These are phyloP conservation scores for Gonioctena quinquepunctata DNA, from an alignment of 1,140 invertebrate species.

Conservation along the genomic window DNA sequence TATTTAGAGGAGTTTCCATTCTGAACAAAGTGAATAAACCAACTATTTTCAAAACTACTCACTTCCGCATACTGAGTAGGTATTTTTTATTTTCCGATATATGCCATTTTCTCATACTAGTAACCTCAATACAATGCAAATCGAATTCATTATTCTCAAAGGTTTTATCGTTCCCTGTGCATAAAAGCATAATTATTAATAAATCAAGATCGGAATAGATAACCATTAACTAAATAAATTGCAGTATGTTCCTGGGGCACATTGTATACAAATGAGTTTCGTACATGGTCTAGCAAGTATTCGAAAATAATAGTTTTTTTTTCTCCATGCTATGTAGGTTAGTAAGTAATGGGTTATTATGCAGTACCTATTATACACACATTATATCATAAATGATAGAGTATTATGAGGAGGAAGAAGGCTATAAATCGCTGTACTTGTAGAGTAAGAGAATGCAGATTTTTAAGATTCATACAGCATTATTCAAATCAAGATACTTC, in stretches of 20 bases:
- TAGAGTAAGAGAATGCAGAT: not conserved
- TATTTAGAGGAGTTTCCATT: too few species aligned
- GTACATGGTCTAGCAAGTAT: constrained; percentile 3
- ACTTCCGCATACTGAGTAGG: too few species aligned
- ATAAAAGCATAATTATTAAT: constrained; percentile 6
- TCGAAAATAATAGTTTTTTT: constrained; percentile 10
- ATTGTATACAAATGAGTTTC: constrained; percentile 18
- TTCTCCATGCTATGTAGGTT: constrained; percentile 5
- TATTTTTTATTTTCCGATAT: too few species aligned
- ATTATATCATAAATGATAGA: constrained; percentile 8
- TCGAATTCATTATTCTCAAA: not conserved
- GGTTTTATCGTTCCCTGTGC: constrained; percentile 10
- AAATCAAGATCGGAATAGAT: not conserved
- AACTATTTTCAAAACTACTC: too few species aligned
- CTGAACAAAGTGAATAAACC: too few species aligned
- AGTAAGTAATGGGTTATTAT: constrained; percentile 12
- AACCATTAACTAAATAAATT: constrained; percentile 7
- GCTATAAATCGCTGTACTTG: not conserved
- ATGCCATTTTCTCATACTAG: too few species aligned
- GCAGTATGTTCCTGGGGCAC: not conserved
- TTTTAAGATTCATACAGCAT: too few species aligned
- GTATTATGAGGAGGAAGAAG: not conserved
- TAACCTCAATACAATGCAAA: too few species aligned
- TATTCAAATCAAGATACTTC: too few species aligned
- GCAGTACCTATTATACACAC: constrained; percentile 4